Base-by-base conservation (phyloP, 2,888 invertebrate species). In the Dicycla oo region DNA sequence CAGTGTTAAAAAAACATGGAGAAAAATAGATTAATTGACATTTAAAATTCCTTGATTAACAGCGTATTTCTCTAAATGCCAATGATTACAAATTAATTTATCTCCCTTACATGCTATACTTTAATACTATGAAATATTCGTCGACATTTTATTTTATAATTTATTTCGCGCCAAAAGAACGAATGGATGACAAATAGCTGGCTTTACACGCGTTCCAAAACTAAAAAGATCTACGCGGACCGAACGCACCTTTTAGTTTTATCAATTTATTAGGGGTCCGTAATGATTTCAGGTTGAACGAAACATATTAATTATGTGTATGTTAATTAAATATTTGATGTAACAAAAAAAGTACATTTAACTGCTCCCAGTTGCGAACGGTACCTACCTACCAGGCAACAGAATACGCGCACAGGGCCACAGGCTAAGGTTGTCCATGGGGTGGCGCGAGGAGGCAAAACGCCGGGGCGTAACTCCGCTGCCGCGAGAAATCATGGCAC, bases 191-290 rank as follows among this genome's bases (percentile, higher is more conserved):
- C 82, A 82, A 84, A 84, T 84, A 71, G 70, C 69, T 61, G 45
- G 53, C 69, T 78, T 70, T 58, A 76, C 74, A 81, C 68, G 84
- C 85, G 84, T 78, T 75, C 83, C 81, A 81, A 89, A 88, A 85
- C 86, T 83, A 83, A 69, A 83, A 79, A 67, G 54, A 78, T 75
- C 71, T 73, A 87, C 87, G 88, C 82, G 86, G 86, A 86, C 86
- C 68, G 81, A 68, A 81, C 81, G 81, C 91, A 91, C 91, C 91
- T 90, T 91, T 88, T 67, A 73, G 43, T 60, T 73, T 65, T 81
- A 70, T 65, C 49, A 65, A 69, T 73, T 67, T 69, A 60, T 38
- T 69, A 67, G 67, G 78, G 78, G 51, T 58, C 77, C 58, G 67
- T 53, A 34, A 40, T 60, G 0, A 49, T 49, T 53, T 51, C 23